Conservation (phyloP, 2,113 vertebrate species). For the Nycticebus coucang region DNA sequence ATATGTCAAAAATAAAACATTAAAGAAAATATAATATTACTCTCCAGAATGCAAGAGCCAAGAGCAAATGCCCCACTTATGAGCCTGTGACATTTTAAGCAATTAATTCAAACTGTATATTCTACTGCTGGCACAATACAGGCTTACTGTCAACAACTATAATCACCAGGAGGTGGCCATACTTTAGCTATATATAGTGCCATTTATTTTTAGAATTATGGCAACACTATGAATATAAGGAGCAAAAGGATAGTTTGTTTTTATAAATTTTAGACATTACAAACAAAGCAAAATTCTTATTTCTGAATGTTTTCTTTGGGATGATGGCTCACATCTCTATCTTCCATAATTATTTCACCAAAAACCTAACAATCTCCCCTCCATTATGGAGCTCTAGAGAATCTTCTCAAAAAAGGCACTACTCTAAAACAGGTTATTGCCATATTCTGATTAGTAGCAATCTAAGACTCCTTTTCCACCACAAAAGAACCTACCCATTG, state of each 20-base stretch:
- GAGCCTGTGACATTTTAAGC: not conserved
- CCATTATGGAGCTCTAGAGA: not conserved
- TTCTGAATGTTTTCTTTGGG: not conserved
- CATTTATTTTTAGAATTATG: slow-evolving; percentile 30
- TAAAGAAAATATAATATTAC: not conserved
- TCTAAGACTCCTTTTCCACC: slow-evolving; percentile 23
- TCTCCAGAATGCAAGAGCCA: slow-evolving; percentile 37
- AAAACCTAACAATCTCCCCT: slow-evolving; percentile 30
- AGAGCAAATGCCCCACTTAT: not conserved
- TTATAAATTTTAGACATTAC: slow-evolving; percentile 43
- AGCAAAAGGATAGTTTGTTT: not conserved
- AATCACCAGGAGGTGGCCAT: not conserved
- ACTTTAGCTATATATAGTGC: not conserved
- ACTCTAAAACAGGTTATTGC: slow-evolving; percentile 16
- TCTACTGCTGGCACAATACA: not conserved
- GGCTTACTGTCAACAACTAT: not conserved
- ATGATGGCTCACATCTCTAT: not conserved
- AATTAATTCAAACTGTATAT: not conserved
- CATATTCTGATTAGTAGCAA: not conserved
- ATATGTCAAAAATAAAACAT: slow-evolving; percentile 42
- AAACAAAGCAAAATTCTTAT: slow-evolving; percentile 48
- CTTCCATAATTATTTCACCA: slow-evolving; percentile 45
- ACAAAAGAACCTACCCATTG: slow-evolving; percentile 37
- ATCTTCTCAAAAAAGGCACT: slow-evolving; percentile 5
- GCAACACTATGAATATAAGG: not conserved